Evolutionary conservation across 2,888 invertebrate species (phyloP).

Genomic region (Orchesellides sinensis): DNA sequence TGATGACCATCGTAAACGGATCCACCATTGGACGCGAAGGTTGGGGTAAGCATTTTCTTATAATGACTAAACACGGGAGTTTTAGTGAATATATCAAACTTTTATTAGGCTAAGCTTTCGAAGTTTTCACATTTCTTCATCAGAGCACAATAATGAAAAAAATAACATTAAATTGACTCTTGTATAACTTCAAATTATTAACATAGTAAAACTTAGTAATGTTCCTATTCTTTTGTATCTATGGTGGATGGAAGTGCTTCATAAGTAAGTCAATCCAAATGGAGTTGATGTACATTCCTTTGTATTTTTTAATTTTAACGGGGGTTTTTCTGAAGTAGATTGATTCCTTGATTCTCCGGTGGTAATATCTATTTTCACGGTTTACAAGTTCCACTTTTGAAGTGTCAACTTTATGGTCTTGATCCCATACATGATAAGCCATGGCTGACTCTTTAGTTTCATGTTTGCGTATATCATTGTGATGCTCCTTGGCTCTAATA

Average conservation of each 20-base stretch:
- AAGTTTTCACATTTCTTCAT: too few species aligned
- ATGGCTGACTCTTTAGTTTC: conserved; percentile 4
- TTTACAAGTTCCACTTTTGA: background rate
- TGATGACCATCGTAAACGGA: too few species aligned
- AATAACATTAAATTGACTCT: too few species aligned
- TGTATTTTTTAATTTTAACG: conserved; percentile 15
- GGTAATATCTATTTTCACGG: background rate
- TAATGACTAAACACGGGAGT: too few species aligned
- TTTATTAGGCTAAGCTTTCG: too few species aligned
- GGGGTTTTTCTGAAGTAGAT: background rate
- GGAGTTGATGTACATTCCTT: conserved; percentile 1
- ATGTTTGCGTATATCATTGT: background rate
- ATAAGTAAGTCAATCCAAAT: conserved; percentile 8
- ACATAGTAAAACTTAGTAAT: too few species aligned
- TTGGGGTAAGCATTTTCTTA: too few species aligned
- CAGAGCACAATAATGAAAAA: too few species aligned
- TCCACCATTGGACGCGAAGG: too few species aligned
- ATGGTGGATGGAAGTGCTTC: background rate
- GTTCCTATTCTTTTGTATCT: background rate
- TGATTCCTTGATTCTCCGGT: conserved; percentile 23
- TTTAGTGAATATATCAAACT: too few species aligned
- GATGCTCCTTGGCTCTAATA: background rate
- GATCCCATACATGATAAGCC: background rate
- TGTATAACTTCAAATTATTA: too few species aligned
- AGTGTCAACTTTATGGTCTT: background rate